Conservation (phyloP, 1,140 invertebrate species). For the Micrasema minimum region DNA sequence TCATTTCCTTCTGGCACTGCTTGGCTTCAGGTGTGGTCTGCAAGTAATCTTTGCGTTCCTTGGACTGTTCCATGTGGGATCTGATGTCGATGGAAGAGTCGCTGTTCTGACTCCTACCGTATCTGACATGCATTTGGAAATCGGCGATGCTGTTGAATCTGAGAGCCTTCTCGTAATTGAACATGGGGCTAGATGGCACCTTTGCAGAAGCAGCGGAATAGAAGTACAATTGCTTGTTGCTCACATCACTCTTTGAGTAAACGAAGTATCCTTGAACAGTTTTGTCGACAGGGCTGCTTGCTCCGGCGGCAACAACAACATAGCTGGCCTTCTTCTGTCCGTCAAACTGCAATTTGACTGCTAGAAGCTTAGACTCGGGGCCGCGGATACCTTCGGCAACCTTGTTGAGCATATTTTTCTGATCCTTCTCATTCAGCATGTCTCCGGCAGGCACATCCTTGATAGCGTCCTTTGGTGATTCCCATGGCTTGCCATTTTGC, state of each 20-base stretch:
- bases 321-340: slow-evolving; percentile 63
- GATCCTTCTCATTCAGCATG: slow-evolving; percentile 61
- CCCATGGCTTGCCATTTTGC: slow-evolving; percentile 20
- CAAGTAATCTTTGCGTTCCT: slow-evolving; percentile 65
- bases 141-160: slow-evolving; percentile 63
- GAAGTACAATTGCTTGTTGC: slow-evolving; percentile 59
- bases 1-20: slow-evolving; percentile 66
- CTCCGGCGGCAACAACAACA: slow-evolving; percentile 63
- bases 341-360: slow-evolving; percentile 65
- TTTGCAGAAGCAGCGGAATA: slow-evolving; percentile 59
- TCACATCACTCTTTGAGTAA: slow-evolving; percentile 57
- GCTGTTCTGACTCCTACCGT: slow-evolving; percentile 58
- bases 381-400: slow-evolving; percentile 65
- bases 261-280: slow-evolving; percentile 64
- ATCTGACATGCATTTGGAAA: slow-evolving; percentile 65
- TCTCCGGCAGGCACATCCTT: slow-evolving; percentile 50
- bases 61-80: slow-evolving; percentile 63
- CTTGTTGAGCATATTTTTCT: slow-evolving; percentile 65
- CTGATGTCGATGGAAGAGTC: slow-evolving; percentile 61
- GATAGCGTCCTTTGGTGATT: slow-evolving; percentile 19
- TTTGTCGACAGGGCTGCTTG: slow-evolving; percentile 66
- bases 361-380: slow-evolving; percentile 61
- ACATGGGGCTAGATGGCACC: slow-evolving; percentile 62
- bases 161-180: slow-evolving; percentile 65
- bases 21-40: slow-evolving; percentile 58